Evolutionary conservation across 2,113 vertebrate species (phyloP).

Genomic region (Labrus mixtus): DNA sequence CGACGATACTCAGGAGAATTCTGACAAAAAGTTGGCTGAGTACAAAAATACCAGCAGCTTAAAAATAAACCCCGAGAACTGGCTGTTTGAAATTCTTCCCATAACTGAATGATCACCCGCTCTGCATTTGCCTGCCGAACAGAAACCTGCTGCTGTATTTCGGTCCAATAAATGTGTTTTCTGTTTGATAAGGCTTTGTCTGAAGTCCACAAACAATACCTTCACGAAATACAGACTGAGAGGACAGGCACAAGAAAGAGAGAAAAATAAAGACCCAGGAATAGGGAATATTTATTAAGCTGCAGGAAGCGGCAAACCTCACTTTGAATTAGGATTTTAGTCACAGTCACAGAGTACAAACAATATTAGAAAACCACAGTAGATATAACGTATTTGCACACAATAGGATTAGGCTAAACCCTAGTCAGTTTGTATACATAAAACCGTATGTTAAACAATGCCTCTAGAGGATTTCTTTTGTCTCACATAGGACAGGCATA

Average conservation of each 20-base stretch:
- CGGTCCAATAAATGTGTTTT: conserved; percentile 41
- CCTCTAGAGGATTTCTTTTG: background rate
- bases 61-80: conserved; percentile 49
- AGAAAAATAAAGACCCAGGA: background rate
- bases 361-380: conserved; percentile 17
- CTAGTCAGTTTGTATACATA: conserved; percentile 28
- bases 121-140: conserved; percentile 35
- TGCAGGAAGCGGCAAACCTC: background rate
- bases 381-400: conserved; percentile 45
- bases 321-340: conserved; percentile 33
- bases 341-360: conserved; percentile 34
- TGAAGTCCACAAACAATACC: conserved; percentile 25
- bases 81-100: conserved; percentile 45
- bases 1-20: conserved; percentile 34
- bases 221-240: conserved; percentile 5
- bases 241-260: background rate
- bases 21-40: conserved; percentile 30
- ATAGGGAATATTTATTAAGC: conserved; percentile 5
- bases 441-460: conserved; percentile 15
- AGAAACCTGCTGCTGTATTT: conserved; percentile 31
- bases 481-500: conserved; percentile 8
- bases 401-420: conserved; percentile 36
- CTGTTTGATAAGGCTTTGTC: conserved; percentile 42
- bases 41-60: conserved; percentile 54
- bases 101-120: conserved; percentile 34